Base-by-base conservation (phyloP, 1,140 invertebrate species). In the Conus betulinus region DNA sequence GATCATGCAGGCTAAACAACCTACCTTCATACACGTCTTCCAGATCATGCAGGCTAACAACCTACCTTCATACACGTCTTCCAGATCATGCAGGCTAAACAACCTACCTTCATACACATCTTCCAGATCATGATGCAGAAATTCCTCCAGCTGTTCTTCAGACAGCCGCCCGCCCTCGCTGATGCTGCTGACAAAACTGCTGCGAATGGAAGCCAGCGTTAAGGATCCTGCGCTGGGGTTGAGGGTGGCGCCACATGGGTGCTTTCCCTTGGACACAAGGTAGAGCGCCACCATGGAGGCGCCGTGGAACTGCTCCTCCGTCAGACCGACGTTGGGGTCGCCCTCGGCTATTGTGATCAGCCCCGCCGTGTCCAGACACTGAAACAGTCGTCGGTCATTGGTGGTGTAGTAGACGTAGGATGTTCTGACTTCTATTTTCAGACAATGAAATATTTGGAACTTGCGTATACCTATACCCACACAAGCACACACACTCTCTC, bases 181-280 rank as follows among this genome's bases (percentile, higher is more conserved):
- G 5, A 60, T 27, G 4, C 57, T 84, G 23, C 27, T n/a, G 4
- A 84, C n/a, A 0, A 84, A 63, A 10, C n/a, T 25, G 6, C 6
- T 27, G 20, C 57, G 53, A 5, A 84, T 7, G 23, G 55, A 10
- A 25, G 53, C 82, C 20, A 84, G 23, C 25, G 82, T 84, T 25
- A 53, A 6, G 20, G 5, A 20, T 55, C 79, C 79, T 81, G 82
- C 23, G 20, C 20, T 10, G 20, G 82, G 82, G 53, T 39, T 67
- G 23, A 84, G 23, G 5, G 82, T 84, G 82, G 82, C 23, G 82
- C n/a, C 52, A n/a, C 82, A 84, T 10, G 82, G 82, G 82, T 84
- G 82, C 53, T 67, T 27, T 63, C 82, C 82, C 82, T 53, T 60
- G 53, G 82, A 84, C 82, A 84, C 55, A 1, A 84, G 4, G 82